Percentiles rank a stretch among this genome's conserved stretches.
Conservation (phyloP, 2,797 vertebrate species). For the Pelodytes ibericus region DNA sequence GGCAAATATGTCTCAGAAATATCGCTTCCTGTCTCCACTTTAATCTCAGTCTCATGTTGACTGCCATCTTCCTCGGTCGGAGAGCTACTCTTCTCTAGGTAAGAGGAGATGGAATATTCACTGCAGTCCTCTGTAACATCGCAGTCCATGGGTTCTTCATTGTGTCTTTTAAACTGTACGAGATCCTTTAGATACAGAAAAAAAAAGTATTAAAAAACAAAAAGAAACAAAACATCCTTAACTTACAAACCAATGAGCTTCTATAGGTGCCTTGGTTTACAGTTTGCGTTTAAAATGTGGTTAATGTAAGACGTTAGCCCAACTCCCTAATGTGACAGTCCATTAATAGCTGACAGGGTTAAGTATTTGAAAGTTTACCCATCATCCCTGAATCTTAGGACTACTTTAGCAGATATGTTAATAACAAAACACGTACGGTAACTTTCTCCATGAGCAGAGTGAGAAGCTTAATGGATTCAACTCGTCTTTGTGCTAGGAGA, state of each 20-base stretch:
- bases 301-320: too few species aligned
- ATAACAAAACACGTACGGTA: conserved; percentile 70
- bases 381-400: too few species aligned
- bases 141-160: conserved; percentile 52
- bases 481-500: conserved; percentile 72
- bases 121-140: conserved; percentile 45
- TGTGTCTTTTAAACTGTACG: conserved; percentile 60
- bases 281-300: too few species aligned
- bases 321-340: too few species aligned
- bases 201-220: conserved; percentile 10
- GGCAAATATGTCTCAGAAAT: neutral
- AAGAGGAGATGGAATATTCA: conserved; percentile 50
- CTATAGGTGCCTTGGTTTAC: too few species aligned
- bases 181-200: conserved; percentile 67
- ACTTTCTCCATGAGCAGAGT: conserved; percentile 73
- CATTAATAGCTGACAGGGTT: too few species aligned
- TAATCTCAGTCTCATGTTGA: conserved; percentile 4
- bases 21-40: neutral
- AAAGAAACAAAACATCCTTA: conserved; percentile 7
- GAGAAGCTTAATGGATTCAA: conserved; percentile 74
- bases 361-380: too few species aligned
- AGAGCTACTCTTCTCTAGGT: conserved; percentile 54
- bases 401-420: too few species aligned
- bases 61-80: conserved; percentile 43
- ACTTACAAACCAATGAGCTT: neutral